Conservation (phyloP, 2,888 invertebrate genomes). For the Agrilus biguttatus region DNA sequence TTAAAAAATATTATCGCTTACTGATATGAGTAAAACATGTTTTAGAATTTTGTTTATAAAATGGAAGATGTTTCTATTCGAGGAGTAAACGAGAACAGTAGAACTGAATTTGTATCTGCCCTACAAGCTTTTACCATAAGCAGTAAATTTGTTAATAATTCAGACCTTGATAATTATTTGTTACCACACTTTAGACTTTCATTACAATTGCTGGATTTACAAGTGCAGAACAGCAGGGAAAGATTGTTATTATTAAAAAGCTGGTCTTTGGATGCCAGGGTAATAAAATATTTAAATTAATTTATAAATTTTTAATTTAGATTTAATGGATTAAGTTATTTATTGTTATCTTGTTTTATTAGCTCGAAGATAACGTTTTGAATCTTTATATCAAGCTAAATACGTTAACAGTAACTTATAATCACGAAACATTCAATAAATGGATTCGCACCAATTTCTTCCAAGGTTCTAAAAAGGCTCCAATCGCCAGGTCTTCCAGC, state of each 20-base stretch:
- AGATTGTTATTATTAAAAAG: slow-evolving; percentile 41
- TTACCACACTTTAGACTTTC: slow-evolving; percentile 47
- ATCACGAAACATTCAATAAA: slow-evolving; percentile 43
- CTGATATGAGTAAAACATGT: slow-evolving; percentile 10
- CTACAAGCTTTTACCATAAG: slow-evolving; percentile 22
- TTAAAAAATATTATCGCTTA: neutral
- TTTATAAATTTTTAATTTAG: neutral
- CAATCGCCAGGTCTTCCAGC: slow-evolving; percentile 1
- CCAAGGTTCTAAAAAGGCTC: slow-evolving; percentile 21
- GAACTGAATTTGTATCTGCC: slow-evolving; percentile 54
- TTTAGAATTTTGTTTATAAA: slow-evolving; percentile 53
- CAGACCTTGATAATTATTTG: slow-evolving; percentile 12
- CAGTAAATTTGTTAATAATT: slow-evolving; percentile 18
- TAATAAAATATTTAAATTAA: slow-evolving; percentile 15
- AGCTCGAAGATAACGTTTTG: slow-evolving; percentile 47
- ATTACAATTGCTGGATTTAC: slow-evolving; percentile 47
- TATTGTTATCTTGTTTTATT: slow-evolving; percentile 12
- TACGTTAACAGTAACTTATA: slow-evolving; percentile 53
- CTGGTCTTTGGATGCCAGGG: slow-evolving; percentile 51
- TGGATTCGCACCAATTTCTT: slow-evolving; percentile 42
- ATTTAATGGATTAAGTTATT: slow-evolving; percentile 1
- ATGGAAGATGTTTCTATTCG: slow-evolving; percentile 57
- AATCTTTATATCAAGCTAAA: slow-evolving; percentile 55
- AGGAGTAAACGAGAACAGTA: slow-evolving; percentile 52
- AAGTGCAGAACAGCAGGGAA: slow-evolving; percentile 43